Evolutionary conservation across 2,888 invertebrate genomes (phyloP).

Genomic region (Polymixis lichenea): DNA sequence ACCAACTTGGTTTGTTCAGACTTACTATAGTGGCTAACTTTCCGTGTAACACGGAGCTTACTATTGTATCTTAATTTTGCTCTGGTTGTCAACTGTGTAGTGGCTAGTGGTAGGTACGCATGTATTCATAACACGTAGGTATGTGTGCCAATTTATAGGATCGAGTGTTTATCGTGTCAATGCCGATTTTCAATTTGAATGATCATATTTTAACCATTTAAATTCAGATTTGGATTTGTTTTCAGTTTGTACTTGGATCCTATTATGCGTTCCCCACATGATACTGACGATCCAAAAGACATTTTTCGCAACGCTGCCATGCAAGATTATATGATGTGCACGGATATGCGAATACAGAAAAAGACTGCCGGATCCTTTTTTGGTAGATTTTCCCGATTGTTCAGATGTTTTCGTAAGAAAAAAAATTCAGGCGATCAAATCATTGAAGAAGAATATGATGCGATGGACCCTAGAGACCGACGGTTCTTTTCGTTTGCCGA

Average conservation of each 20-base stretch:
- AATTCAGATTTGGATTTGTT: slow-evolving; percentile 46
- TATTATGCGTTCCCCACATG: slow-evolving; percentile 84
- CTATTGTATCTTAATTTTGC: neutral
- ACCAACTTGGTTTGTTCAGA: neutral
- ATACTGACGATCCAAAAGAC: slow-evolving; percentile 68
- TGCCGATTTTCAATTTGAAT: neutral
- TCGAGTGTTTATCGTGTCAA: neutral
- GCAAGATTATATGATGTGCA: slow-evolving; percentile 65
- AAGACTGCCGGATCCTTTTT: slow-evolving; percentile 48
- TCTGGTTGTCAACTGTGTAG: neutral
- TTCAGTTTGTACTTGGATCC: slow-evolving; percentile 82
- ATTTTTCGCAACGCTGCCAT: slow-evolving; percentile 66
- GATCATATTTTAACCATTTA: neutral
- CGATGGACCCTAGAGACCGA: slow-evolving; percentile 36
- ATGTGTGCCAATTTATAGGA: neutral
- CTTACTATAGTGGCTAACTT: neutral
- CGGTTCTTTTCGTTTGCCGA: slow-evolving; percentile 77
- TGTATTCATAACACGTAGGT: neutral
- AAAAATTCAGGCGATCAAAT: slow-evolving; percentile 33
- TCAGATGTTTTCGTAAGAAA: slow-evolving; percentile 60
- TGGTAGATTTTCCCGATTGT: slow-evolving; percentile 49
- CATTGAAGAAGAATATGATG: slow-evolving; percentile 28
- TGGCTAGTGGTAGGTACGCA: neutral
- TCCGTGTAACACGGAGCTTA: neutral
- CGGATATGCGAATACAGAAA: slow-evolving; percentile 35